Evolutionary conservation across 2,888 invertebrate genomes (phyloP), one percentile per base, ranked within the genome.

Genomic region (Masnerella sp.): DNA sequence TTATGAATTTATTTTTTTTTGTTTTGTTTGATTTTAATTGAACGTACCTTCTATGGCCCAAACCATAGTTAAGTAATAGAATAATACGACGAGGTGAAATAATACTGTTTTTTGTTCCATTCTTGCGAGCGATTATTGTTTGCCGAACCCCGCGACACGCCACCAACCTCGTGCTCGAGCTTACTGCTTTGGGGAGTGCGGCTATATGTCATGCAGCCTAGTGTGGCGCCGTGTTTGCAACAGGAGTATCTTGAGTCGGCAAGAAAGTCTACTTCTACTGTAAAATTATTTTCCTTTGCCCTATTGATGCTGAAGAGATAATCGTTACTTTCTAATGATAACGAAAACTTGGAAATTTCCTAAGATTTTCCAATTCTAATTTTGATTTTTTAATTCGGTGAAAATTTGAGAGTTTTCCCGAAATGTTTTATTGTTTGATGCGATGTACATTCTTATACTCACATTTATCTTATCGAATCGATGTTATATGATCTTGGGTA

Each of bases 11-110:
- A 14, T 11, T 20, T 9, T 34, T 17, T 18, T 32, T 32, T 32
- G n/a, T 8, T 4, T 32, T 32, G 2, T 3, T 56, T 56, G 7
- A 14, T 15, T 8, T 32, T 58, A 5, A 47, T 45, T 5, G n/a
- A 17, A 52, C 69, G 7, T 59, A 74, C 74, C 74, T 56, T 74
- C 70, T 9, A 70, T 52, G 7, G 59, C 7, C n/a, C 9, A 56
- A 36, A 62, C 56, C 5, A 32, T 32, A n/a, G 25, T 22, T 36
- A 62, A 20, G 18, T 61, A 70, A 54, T 1, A 65, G 0, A 36
- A 28, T 43, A 67, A 61, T n/a, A 70, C 9, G 15, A 15, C 5
- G 3, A 65, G 8, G 54, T 65, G 47, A 3, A 61, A 25, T 65
- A 67, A 49, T 34, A 54, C 54, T 34, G 38, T 8, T 62, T 49